Evolutionary conservation across 2,888 invertebrate genomes (phyloP), one percentile per base, ranked within the genome.

Genomic region (Diarsia dahlii): DNA sequence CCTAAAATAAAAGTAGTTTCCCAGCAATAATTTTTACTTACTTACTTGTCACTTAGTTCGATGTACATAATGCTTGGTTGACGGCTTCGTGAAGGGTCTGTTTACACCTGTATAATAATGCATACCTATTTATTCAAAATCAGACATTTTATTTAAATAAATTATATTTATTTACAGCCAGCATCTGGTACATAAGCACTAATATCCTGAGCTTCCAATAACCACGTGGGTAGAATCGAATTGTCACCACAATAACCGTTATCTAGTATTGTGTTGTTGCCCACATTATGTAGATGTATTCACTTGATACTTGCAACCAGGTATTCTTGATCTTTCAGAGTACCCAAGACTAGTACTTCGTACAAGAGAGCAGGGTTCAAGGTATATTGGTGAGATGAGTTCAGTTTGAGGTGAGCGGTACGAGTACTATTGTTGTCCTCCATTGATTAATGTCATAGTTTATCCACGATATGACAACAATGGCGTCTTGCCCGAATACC

Each of bases 381-480:
- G 34, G 34, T 87, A 89, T n/a, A 76, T 60, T 94, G 93, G 95
- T 84, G 73, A 67, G 74, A 85, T 81, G 85, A 86, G 85, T 92
- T 92, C 85, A 88, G 91, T 92, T 93, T 92, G 92, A 95, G 94
- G 94, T 94, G 91, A 93, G 94, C 94, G 94, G 92, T 88, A 87
- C 94, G 86, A 96, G 92, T 88, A 87, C 94, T 87, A 96, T 96
- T 96, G 95, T 96, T 93, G 93, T 90, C 89, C 81, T 85, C 89
- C 90, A 95, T 96, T 96, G 96, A 96, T 95, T 95, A 95, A 96
- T 96, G 93, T 90, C 85, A 91, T 94, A 95, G 95, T 95, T 95
- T 95, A 96, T 96, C 95, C 95, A 95, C 93, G 95, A 95, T 96
- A 95, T 94, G 95, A 95, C 95, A 95, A 96, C 96, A 95, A 96